Percentiles rank a stretch among this genome's conserved stretches.
phyloP scores from a whole-genome alignment of 2,113 vertebrate genomes.

The Tragelaphus imberbis region DNA sequence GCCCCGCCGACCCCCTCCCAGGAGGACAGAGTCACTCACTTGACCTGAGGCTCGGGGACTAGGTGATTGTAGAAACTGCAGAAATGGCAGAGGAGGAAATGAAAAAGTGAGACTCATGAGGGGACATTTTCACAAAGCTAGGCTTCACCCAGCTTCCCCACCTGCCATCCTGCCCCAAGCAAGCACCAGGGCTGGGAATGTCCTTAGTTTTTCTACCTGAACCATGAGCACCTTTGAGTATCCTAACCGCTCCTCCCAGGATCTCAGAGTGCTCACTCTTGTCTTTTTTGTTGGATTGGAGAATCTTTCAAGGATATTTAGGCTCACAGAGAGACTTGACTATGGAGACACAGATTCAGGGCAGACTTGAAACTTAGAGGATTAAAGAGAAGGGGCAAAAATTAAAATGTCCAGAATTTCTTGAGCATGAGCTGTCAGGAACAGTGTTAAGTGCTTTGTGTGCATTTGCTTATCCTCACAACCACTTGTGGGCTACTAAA shows the following conservation, averaged over 20 bases:
- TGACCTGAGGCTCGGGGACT: neutral
- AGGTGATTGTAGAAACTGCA: neutral
- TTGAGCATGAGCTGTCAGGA: neutral
- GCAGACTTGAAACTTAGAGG: neutral
- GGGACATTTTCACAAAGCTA: neutral
- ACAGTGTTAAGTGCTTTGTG: neutral
- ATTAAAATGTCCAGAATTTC: neutral
- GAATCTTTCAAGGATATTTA: neutral
- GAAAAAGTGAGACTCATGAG: neutral
- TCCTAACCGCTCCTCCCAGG: neutral
- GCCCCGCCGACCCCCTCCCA: rapidly evolving
- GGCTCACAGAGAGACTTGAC: neutral
- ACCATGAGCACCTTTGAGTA: neutral
- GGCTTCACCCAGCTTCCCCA: neutral
- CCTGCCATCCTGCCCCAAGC: neutral
- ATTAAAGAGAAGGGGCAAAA: neutral
- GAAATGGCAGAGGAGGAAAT: neutral
- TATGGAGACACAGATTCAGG: neutral
- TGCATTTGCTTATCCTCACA: neutral
- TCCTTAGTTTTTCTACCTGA: neutral
- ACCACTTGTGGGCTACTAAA: neutral
- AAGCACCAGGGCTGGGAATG: neutral
- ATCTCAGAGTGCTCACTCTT: neutral
- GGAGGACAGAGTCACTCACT: neutral
- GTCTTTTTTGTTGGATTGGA: neutral